phyloP scores from a whole-genome alignment of 2,888 invertebrate genomes.

The Erebia palarica region DNA sequence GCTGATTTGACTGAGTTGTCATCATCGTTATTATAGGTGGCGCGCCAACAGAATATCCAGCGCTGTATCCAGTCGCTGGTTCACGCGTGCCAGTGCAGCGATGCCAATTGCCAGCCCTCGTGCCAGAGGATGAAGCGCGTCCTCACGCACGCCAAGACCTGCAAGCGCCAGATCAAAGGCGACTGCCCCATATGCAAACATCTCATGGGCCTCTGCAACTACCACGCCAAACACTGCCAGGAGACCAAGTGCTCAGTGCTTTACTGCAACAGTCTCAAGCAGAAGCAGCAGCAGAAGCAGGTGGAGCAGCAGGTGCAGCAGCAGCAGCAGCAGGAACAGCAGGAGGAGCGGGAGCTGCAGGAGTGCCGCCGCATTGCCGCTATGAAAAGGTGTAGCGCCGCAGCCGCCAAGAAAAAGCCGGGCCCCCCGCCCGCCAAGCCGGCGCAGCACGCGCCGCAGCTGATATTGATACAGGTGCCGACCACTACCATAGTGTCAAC shows the following conservation, averaged over 20 bases:
- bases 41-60: conserved; percentile 94
- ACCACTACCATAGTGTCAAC: too few species aligned
- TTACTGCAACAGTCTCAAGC: conserved; percentile 99
- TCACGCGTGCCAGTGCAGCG: conserved; percentile 98
- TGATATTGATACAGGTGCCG: too few species aligned
- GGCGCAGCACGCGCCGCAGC: conserved; percentile 57
- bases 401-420: conserved; percentile 43
- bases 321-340: conserved; percentile 83
- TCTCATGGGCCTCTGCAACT: conserved; percentile 98
- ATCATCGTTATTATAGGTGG: conserved; percentile 80
- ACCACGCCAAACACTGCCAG: conserved; percentile 99
- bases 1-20: too few species aligned
- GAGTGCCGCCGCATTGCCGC: conserved; percentile 92
- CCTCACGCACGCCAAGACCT: conserved; percentile 98
- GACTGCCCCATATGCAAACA: conserved; percentile 99
- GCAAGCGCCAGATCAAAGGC: conserved; percentile 97
- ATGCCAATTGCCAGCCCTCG: conserved; percentile 98
- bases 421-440: conserved; percentile 66
- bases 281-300: conserved; percentile 98
- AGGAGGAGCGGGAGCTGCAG: conserved; percentile 74
- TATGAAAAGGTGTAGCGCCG: conserved; percentile 87
- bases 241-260: conserved; percentile 98
- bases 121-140: conserved; percentile 99
- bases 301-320: conserved; percentile 97
- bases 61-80: conserved; percentile 96